A percentile compares a stretch with the other conserved stretches of the same genome.
These are phyloP conservation scores for Pelobates cultripes DNA, from an alignment of 2,797 vertebrate genomes.

Conservation along the genomic window DNA sequence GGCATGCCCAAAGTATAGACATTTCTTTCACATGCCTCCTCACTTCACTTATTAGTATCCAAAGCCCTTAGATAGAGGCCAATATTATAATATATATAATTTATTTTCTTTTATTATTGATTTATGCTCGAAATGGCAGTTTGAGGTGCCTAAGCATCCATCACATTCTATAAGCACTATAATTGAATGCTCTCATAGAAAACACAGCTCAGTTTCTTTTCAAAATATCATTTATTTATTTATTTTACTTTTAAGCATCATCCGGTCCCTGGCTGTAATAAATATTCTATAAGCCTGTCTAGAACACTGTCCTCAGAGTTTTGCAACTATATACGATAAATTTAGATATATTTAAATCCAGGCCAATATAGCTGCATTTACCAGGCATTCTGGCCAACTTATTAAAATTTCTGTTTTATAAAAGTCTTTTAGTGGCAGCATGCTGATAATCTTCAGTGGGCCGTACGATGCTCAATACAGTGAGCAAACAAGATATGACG, in stretches of 20 bases:
- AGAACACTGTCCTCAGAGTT: conserved; percentile 29
- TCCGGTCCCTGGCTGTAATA: conserved; percentile 4
- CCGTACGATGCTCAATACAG: neutral
- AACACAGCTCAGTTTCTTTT: neutral
- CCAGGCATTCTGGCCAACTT: conserved; percentile 39
- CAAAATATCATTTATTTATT: conserved; percentile 5
- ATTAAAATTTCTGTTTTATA: conserved; percentile 49
- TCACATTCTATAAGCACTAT: too few relatives aligned
- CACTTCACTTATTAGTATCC: too few relatives aligned
- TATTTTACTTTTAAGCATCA: conserved; percentile 24
- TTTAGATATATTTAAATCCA: conserved; percentile 48
- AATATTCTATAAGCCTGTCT: conserved; percentile 42
- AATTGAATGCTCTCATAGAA: too few relatives aligned
- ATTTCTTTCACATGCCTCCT: too few relatives aligned
- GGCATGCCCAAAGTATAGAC: too few relatives aligned
- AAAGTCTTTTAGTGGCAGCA: conserved; percentile 25
- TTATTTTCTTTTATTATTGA: too few relatives aligned
- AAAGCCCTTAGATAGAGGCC: too few relatives aligned
- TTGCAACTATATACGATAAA: conserved; percentile 27
- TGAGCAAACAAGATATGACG: conserved; percentile 8
- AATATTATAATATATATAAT: too few relatives aligned
- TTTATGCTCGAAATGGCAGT: too few relatives aligned
- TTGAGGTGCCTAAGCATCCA: too few relatives aligned
- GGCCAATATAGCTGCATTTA: conserved; percentile 27
- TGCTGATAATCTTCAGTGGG: neutral